Evolutionary conservation across 37 sponge, comb jelly and placozoan species (phyloP).

Genomic region (Spongilla lacustris): DNA sequence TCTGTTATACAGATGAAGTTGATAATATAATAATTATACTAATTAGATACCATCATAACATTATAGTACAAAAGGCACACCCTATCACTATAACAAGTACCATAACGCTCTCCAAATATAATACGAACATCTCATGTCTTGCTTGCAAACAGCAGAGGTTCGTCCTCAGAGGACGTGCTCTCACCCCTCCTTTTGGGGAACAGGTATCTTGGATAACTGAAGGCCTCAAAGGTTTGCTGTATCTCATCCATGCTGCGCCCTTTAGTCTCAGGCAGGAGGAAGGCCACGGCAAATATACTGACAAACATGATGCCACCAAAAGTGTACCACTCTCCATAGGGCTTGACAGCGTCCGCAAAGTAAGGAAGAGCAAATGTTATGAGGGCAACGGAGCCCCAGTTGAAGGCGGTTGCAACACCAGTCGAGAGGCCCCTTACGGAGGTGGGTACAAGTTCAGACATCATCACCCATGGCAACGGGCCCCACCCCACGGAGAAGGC

Average conservation of each 20-base stretch:
- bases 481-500: slow-evolving; percentile 66
- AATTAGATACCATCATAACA: too few relatives aligned
- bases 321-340: slow-evolving; percentile 21
- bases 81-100: too few relatives aligned
- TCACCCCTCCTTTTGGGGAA: not conserved
- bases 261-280: slow-evolving; percentile 77
- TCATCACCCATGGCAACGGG: slow-evolving; percentile 55
- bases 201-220: not conserved
- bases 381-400: not conserved
- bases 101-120: not conserved
- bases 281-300: slow-evolving; percentile 39
- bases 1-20: too few relatives aligned
- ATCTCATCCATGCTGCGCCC: slow-evolving; percentile 63
- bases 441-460: slow-evolving; percentile 45
- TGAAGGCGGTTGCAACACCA: slow-evolving; percentile 29
- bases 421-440: slow-evolving; percentile 23
- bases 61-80: too few relatives aligned
- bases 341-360: not conserved
- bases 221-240: slow-evolving; percentile 37
- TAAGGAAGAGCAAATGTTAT: slow-evolving; percentile 13
- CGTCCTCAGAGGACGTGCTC: not conserved
- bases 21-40: too few relatives aligned
- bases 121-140: not conserved
- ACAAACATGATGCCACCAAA: slow-evolving; percentile 24
- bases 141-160: not conserved